Evolutionary conservation across 2,888 invertebrate species (phyloP).

Genomic region (Omphaloscelis lunosa): DNA sequence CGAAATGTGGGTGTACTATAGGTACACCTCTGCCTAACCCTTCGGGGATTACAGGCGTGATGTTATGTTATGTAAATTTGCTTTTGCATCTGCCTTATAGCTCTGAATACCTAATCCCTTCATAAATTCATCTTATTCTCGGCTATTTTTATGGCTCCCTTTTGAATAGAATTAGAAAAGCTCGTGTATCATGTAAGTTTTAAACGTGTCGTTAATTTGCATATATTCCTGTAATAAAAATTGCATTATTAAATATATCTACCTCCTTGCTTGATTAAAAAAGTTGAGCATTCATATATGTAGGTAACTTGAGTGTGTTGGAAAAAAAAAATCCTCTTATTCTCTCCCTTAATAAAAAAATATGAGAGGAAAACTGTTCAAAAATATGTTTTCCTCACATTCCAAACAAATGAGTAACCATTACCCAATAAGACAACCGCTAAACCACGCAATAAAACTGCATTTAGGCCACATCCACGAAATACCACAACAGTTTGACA

Average conservation of each 20-base stretch:
- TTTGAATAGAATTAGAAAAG: not conserved
- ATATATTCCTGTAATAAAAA: not conserved
- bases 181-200: not conserved
- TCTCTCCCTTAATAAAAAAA: slow-evolving; percentile 23
- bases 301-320: not conserved
- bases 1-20: too few relatives aligned
- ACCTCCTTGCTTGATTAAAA: not conserved
- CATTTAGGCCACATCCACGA: slow-evolving; percentile 82
- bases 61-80: not conserved
- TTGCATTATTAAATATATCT: not conserved
- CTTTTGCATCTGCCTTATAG: not conserved
- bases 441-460: slow-evolving; percentile 63
- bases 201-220: not conserved
- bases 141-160: not conserved
- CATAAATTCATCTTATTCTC: not conserved
- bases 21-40: too few relatives aligned
- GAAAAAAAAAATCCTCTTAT: not conserved
- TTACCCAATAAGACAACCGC: slow-evolving; percentile 46
- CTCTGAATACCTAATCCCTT: not conserved
- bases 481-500: slow-evolving; percentile 76
- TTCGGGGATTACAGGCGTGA: too few relatives aligned
- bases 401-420: slow-evolving; percentile 49
- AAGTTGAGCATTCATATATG: not conserved
- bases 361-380: slow-evolving; percentile 7
- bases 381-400: slow-evolving; percentile 38